Evolutionary conservation across 2,113 vertebrate genomes (phyloP), one percentile per base, ranked within the genome.

Genomic region (Strix aluco): DNA sequence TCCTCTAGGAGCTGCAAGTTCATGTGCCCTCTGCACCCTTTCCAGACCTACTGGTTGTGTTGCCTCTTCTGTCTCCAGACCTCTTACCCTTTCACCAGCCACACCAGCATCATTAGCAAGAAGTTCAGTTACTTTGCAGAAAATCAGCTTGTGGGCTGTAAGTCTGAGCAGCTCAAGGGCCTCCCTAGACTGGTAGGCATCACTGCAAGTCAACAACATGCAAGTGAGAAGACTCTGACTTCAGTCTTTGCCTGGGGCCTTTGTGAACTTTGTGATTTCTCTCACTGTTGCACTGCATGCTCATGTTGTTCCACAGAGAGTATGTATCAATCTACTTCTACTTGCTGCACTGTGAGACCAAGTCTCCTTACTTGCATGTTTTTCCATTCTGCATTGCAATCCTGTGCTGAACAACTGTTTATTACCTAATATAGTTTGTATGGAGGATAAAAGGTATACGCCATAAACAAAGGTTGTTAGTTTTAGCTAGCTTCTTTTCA

Each of bases 231-330:
- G 23, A 65, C 7, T 34, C 34, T 5, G 3, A 13, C 26, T 81
- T 69, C 26, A 69, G 11, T 55, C 27, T 47, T 88, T 85, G 34
- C 25, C 29, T 78, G 23, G 9, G 25, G 13, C 26, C 18, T 54
- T 16, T 6, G 5, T 30, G 46, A 55, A n/a, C 23, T 59, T 44
- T 40, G 6, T 42, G 19, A 19, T 36, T 77, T 54, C 58, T 77
- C 40, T 88, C 9, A 18, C 13, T 47, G 38, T 52, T 5, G 2
- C 30, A 9, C 13, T 21, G 7, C 3, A 27, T 0, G 1, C 3
- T 79, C 26, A 7, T 20, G 22, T 34, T 66, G 10, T 55, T 92
- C 65, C 57, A 69, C 59, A 44, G 59, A 65, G 32, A 8, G 4
- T 71, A 23, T 5, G 9, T 52, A 25, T 22, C 1, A 2, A 78